phyloP scores from a whole-genome alignment of 1,140 invertebrate genomes.

The Mercenaria mercenaria region DNA sequence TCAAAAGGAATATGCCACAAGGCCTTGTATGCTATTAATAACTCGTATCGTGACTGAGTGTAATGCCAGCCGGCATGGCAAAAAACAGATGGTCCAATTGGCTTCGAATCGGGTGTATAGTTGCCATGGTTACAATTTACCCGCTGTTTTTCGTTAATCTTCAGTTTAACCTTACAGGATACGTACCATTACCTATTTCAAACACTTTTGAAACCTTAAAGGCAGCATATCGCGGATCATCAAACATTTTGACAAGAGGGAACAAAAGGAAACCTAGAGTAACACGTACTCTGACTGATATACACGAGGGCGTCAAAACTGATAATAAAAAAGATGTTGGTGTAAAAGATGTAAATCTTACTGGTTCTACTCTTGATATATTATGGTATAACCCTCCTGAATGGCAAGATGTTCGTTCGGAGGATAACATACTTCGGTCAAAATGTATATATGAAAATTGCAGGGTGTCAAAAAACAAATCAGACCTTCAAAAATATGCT shows the following conservation, averaged over 20 bases:
- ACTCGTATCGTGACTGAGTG: too few relatives aligned
- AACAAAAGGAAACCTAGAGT: too few relatives aligned
- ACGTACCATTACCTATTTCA: background rate
- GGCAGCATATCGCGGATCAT: background rate
- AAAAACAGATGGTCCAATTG: too few relatives aligned
- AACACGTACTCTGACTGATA: background rate
- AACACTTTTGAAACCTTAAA: background rate
- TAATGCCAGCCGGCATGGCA: too few relatives aligned
- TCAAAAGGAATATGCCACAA: too few relatives aligned
- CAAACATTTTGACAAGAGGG: background rate
- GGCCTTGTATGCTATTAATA: too few relatives aligned
- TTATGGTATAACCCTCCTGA: slow-evolving; percentile 47
- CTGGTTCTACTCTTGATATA: background rate
- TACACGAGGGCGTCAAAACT: background rate
- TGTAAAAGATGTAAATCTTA: background rate
- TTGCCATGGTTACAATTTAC: background rate
- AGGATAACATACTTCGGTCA: background rate
- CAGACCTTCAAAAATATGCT: background rate
- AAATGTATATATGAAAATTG: slow-evolving; percentile 36
- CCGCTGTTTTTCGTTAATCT: background rate
- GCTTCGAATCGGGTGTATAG: background rate
- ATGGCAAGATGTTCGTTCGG: background rate
- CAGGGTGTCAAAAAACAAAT: background rate
- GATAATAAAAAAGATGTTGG: too few relatives aligned
- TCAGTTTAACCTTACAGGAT: background rate